Base-by-base conservation (phyloP, 2,113 vertebrate species). In the Brachyhypopomus occidentalis region DNA sequence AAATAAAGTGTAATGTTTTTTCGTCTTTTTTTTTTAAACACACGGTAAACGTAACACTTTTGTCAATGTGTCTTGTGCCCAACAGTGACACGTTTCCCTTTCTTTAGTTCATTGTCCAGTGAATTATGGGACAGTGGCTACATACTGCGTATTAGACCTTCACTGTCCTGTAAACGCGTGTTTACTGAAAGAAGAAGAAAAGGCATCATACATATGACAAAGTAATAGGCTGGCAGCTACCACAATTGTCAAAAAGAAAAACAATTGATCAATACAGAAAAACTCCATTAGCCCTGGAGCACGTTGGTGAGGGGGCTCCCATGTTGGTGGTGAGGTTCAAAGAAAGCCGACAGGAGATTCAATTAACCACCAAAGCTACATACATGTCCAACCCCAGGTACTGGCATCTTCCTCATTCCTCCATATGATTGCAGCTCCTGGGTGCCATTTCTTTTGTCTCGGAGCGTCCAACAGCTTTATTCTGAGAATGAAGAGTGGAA, bases 401-500 rank as follows among this genome's bases (percentile, higher is more conserved):
- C 22, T 66, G 17, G 20, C 59, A 36, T 74, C 30, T 19, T 20
- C 60, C 12, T 52, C 60, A 67, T 30, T 80, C 25, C 2, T 66
- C 30, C 56, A 19, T 66, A 56, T 74, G 60, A 74, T 67, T 74
- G 59, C 41, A 27, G 64, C 72, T 64, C 27, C 71, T 48, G 12
- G 38, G 63, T 81, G 75, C 41, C n/a, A 25, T 71, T 84, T 74
- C 38, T 76, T 83, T 75, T 62, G 66, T 80, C 75, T 67, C 58
- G 48, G 66, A 73, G 60, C 71, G 59, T 79, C 86, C 52, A n/a
- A 78, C 63, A 66, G 72, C 56, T 81, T 64, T 58, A 58, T 72
- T 78, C 22, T 58, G 71, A 58, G 58, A 79, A 77, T 64, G 64
- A 30, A 48, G 58, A 75, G 77, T 75, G 30, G 25, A 72, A 60